A percentile compares a stretch with the other conserved stretches of the same genome.
phyloP scores from a whole-genome alignment of 2,113 vertebrate genomes.

The Mustela nigripes region DNA sequence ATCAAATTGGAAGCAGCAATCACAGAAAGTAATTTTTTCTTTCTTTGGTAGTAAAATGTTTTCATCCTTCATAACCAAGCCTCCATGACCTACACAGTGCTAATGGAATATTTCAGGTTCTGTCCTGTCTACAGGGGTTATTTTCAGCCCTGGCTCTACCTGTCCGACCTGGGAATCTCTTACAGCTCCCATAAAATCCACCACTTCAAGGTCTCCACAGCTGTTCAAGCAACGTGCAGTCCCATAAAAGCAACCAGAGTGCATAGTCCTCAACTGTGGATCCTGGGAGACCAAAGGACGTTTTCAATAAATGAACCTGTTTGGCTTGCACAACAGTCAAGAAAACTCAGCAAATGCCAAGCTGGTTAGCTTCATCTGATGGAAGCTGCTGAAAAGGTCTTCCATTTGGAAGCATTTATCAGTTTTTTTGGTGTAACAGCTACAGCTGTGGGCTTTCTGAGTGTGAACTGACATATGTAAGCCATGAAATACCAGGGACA shows the following conservation, averaged over 20 bases:
- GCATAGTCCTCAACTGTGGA: neutral
- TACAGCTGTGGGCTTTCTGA: conserved; percentile 69
- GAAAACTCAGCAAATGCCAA: conserved; percentile 68
- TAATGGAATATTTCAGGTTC: conserved; percentile 26
- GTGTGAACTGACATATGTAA: conserved; percentile 72
- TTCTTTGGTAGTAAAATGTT: conserved; percentile 19
- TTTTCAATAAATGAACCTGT: conserved; percentile 43
- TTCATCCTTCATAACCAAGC: conserved; percentile 57
- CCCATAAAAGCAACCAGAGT: neutral
- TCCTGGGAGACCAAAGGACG: conserved; percentile 22
- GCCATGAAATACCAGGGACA: conserved; percentile 75
- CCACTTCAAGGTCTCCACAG: neutral
- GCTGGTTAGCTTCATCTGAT: conserved; percentile 61
- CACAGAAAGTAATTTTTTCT: conserved; percentile 30
- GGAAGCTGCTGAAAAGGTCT: conserved; percentile 75
- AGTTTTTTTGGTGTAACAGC: conserved; percentile 73
- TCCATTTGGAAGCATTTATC: conserved; percentile 57
- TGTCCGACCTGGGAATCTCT: neutral
- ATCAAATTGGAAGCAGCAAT: conserved; percentile 42
- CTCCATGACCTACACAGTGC: neutral
- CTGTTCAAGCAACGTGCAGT: neutral
- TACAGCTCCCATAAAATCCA: neutral
- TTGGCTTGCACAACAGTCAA: neutral
- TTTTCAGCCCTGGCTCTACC: neutral
- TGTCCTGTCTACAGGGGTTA: neutral